Base-by-base conservation (phyloP, 2,113 vertebrate species). In the Psophia crepitans region DNA sequence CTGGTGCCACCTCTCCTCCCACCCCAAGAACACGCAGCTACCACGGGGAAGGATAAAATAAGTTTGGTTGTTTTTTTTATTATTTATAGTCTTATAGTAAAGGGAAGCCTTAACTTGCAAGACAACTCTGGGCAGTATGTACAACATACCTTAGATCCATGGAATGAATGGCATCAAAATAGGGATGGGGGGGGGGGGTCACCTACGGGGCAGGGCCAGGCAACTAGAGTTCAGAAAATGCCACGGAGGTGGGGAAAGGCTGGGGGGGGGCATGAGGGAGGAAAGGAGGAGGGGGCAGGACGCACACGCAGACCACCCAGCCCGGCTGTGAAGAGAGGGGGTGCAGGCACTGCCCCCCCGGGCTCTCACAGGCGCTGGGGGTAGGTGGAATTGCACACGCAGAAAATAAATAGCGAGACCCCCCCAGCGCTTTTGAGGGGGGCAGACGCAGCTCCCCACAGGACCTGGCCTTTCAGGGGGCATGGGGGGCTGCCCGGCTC, bases 61-160 rank as follows among this genome's bases (percentile, higher is more conserved):
- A 98, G 97, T 66, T 65, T 82, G 46, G n/a, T 11, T 51, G n/a
- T 82, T 76, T 89, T 93, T 89, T 87, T 96, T 92, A 95, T 99
- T 99, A 99, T 99, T 99, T 99, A 99, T 99, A 99, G 98, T 99
- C 99, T 99, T 98, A 99, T 99, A 99, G 99, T 99, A 99, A 99
- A 99, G 99, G 98, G 98, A 98, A 98, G 99, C 98, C 99, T 99
- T 98, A 99, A 99, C 99, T 99, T 99, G 99, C 98, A 99, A 99
- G 99, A 99, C 99, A 99, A 98, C 98, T 98, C 95, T 98, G 98
- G 98, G 99, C 98, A 99, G 99, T 99, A 99, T 99, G 99, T 99
- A 99, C 99, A 99, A 99, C 99, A 99, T 99, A 99, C 99, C 98
- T 99, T 99, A 98, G 98, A 98, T 99, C 98, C 98, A 98, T 98